Percentiles rank a stretch among this genome's conserved stretches.
phyloP scores from a whole-genome alignment of 2,888 invertebrate genomes.

The Peribatodes rhomboidaria region DNA sequence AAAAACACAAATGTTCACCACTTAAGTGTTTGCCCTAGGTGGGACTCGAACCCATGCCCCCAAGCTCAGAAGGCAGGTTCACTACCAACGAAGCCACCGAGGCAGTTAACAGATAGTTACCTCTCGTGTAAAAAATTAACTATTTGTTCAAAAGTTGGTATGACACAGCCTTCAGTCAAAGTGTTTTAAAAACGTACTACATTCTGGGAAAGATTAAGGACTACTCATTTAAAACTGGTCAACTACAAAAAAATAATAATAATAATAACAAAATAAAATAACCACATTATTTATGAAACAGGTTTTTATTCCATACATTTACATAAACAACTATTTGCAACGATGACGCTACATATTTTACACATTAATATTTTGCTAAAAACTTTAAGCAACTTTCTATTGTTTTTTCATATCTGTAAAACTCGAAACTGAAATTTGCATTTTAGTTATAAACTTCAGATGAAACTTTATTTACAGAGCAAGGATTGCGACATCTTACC shows the following conservation, averaged over 20 bases:
- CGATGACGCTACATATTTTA: constrained; percentile 55
- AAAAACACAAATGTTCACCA: too few species aligned
- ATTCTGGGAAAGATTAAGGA: too few species aligned
- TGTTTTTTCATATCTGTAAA: not conserved
- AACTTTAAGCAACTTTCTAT: constrained; percentile 8
- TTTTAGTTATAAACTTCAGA: not conserved
- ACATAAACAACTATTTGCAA: constrained; percentile 78
- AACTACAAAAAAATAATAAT: not conserved
- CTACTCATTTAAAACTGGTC: not conserved
- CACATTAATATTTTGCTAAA: constrained; percentile 20
- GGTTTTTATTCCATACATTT: constrained; percentile 74
- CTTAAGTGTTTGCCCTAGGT: too few species aligned
- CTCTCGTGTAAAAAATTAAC: too few species aligned
- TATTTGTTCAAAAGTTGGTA: too few species aligned
- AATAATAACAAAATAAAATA: constrained; percentile 40
- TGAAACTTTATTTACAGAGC: constrained; percentile 45
- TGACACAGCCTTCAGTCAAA: too few species aligned
- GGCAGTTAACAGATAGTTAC: too few species aligned
- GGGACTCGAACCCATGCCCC: too few species aligned
- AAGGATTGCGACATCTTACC: not conserved
- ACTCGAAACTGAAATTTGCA: constrained; percentile 1
- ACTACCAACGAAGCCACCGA: too few species aligned
- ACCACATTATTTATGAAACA: constrained; percentile 59
- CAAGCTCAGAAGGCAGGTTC: too few species aligned
- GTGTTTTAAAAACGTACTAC: too few species aligned